Percentiles rank a stretch among this genome's conserved stretches.
These are phyloP conservation scores for Rhinoderma darwinii DNA, from an alignment of 2,113 vertebrate species.

Conservation along the genomic window DNA sequence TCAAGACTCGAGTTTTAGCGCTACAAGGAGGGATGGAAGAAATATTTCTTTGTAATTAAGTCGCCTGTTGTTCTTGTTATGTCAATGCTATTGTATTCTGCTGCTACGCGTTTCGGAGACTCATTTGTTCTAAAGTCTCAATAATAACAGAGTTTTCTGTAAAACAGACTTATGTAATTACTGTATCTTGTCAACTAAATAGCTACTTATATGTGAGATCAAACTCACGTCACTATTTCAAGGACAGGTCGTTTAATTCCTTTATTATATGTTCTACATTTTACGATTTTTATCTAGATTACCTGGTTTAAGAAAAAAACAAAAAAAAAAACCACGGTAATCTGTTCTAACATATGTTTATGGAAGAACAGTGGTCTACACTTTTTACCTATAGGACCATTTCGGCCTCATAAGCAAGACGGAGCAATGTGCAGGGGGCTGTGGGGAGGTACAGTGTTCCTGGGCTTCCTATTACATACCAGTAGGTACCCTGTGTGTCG, in stretches of 20 bases:
- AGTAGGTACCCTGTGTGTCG: too few species aligned
- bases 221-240: neutral
- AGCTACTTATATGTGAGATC: slow-evolving; percentile 10
- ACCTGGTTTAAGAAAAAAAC: too few species aligned
- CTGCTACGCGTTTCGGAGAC: neutral
- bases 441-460: too few species aligned
- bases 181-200: slow-evolving; percentile 41
- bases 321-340: too few species aligned
- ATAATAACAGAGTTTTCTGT: slow-evolving; percentile 41
- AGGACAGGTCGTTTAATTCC: neutral
- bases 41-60: slow-evolving; percentile 34
- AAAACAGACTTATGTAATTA: slow-evolving; percentile 30
- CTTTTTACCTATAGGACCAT: neutral
- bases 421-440: too few species aligned
- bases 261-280: neutral
- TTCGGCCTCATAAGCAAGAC: too few species aligned
- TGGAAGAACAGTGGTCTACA: neutral
- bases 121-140: slow-evolving; percentile 27
- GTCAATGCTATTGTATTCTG: slow-evolving; percentile 23
- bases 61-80: slow-evolving; percentile 39
- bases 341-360: too few species aligned
- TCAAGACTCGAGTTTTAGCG: neutral
- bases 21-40: slow-evolving; percentile 13
- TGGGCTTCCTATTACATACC: too few species aligned
- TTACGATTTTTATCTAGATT: too few species aligned